Base-by-base conservation (phyloP, 2,888 invertebrate genomes). In the Fissipunctia ypsillon region DNA sequence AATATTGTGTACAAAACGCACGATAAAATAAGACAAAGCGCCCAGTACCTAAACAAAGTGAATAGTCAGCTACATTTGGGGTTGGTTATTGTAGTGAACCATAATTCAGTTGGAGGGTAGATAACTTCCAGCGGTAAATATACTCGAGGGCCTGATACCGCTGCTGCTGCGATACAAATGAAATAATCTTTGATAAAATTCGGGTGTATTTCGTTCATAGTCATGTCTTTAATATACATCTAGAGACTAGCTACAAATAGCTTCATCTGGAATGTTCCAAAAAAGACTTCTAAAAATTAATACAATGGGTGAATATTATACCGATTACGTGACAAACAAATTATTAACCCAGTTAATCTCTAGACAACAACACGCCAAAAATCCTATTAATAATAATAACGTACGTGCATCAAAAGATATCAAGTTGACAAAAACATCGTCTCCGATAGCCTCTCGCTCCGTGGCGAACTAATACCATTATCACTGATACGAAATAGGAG, bases 21-120 rank as follows among this genome's bases (percentile, higher is more conserved):
- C 69, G 59, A 77, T 72, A 79, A 78, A 74, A 81, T 72, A 70
- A 81, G 69, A 84, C 73, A 81, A 81, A 84, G 65, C 61, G 67
- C 60, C 68, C n/a, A 57, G 48, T 69, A 73, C 63, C 63, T 72
- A 79, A 73, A 76, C 69, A 78, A 72, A 71, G 88, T 87, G 88
- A 83, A 86, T 81, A 86, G 78, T 87, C 80, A 61, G 81, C 84
- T 80, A 84, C 84, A 81, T 86, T 48, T 85, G 82, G 87, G 88
- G 88, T 88, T 87, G 85, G 87, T 88, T 86, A 89, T 90, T 90
- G 89, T 91, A 85, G 82, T 84, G 78, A 83, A 87, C 89, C 87
- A 90, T 92, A 92, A 91, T 89, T 91, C 90, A 88, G 87, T 84
- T 84, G 83, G 83, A 88, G 90, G 88, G 89, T 87, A 90, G 90